phyloP scores from a whole-genome alignment of 2,113 vertebrate genomes.

The Camelus dromedarius region DNA sequence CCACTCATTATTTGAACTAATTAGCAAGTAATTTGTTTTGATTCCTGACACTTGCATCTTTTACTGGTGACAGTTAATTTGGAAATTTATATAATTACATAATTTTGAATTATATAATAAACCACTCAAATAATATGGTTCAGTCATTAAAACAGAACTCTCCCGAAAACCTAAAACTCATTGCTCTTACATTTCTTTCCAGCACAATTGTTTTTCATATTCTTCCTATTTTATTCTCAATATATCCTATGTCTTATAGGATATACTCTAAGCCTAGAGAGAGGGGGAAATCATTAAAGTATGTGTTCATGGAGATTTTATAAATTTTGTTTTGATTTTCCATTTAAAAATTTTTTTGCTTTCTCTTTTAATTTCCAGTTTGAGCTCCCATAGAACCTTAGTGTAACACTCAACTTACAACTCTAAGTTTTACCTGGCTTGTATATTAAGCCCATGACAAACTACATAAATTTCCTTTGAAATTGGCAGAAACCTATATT shows the following conservation, averaged over 20 bases:
- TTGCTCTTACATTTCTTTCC: neutral
- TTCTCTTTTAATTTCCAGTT: constrained; percentile 41
- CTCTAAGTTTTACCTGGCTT: constrained; percentile 26
- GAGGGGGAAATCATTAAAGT: neutral
- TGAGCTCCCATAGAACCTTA: constrained; percentile 6
- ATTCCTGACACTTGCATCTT: neutral
- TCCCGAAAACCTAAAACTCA: neutral
- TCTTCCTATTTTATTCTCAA: neutral
- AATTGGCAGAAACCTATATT: constrained; percentile 6
- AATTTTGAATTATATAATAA: constrained; percentile 36
- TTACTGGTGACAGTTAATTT: neutral
- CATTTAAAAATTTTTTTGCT: neutral
- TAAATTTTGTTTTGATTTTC: constrained; percentile 7
- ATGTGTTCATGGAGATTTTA: neutral
- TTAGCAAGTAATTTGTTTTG: constrained; percentile 41
- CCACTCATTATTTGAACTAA: constrained; percentile 39
- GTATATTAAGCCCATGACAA: constrained; percentile 11
- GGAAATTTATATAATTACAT: constrained; percentile 17
- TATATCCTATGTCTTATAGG: neutral
- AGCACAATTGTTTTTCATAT: neutral
- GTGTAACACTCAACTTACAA: neutral
- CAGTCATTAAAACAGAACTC: neutral
- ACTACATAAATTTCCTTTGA: constrained; percentile 46
- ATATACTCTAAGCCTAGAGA: neutral
- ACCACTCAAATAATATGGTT: neutral